Conservation (phyloP, 2,113 vertebrate genomes). For the Coturnix japonica region DNA sequence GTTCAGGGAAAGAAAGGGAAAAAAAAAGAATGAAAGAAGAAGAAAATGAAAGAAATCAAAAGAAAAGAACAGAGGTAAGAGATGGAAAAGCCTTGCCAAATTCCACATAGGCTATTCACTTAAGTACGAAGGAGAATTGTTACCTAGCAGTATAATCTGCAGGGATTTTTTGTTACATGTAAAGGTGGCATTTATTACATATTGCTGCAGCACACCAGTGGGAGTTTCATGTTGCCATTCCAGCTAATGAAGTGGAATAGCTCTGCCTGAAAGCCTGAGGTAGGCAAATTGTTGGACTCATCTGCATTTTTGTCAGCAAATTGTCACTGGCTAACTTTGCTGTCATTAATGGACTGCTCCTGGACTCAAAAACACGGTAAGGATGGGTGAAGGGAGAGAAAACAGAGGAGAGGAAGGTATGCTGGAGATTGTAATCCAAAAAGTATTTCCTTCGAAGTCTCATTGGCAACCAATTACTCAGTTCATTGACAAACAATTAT, state of each 20-base stretch:
- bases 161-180: background rate
- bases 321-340: background rate
- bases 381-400: background rate
- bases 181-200: slow-evolving; percentile 33
- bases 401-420: background rate
- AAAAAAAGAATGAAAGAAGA: background rate
- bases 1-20: background rate
- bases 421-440: background rate
- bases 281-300: background rate
- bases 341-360: background rate
- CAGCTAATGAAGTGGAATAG: slow-evolving; percentile 17
- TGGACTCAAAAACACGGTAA: background rate
- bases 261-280: slow-evolving; percentile 21
- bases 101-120: background rate
- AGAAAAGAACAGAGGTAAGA: background rate
- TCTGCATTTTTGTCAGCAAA: background rate
- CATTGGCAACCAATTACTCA: slow-evolving; percentile 18
- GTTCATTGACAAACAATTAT: slow-evolving; percentile 11
- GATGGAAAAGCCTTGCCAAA: background rate
- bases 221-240: background rate
- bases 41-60: background rate
- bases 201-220: slow-evolving; percentile 13
- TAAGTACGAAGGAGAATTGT: background rate
- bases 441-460: background rate
- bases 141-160: background rate